These are phyloP conservation scores for Saturnia pavonia DNA, from an alignment of 2,888 invertebrate species.

Conservation along the genomic window DNA sequence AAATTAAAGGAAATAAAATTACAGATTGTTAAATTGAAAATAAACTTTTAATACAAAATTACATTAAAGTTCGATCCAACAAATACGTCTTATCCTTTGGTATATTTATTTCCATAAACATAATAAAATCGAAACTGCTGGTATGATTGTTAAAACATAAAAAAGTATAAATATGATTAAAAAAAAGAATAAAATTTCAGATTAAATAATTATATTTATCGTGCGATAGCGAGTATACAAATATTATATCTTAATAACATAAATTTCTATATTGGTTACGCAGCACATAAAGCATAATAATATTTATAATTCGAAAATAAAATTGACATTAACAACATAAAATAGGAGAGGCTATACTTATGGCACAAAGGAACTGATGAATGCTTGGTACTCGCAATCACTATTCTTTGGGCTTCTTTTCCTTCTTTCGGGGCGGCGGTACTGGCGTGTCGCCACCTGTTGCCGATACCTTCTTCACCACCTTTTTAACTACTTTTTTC, in stretches of 20 bases:
- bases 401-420: constrained; percentile 81
- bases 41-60: constrained; percentile 76
- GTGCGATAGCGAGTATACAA: constrained; percentile 56
- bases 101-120: constrained; percentile 46
- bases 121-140: constrained; percentile 47
- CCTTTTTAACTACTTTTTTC: constrained; percentile 75
- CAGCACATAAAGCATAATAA: constrained; percentile 68
- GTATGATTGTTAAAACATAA: constrained; percentile 48
- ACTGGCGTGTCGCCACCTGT: constrained; percentile 68
- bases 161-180: constrained; percentile 48
- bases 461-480: constrained; percentile 74
- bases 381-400: constrained; percentile 53
- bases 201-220: constrained; percentile 54
- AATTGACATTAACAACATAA: constrained; percentile 58
- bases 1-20: constrained; percentile 23
- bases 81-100: constrained; percentile 70
- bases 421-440: constrained; percentile 80
- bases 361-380: constrained; percentile 75
- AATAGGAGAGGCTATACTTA: constrained; percentile 64
- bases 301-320: constrained; percentile 54
- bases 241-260: constrained; percentile 55
- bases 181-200: constrained; percentile 56
- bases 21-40: constrained; percentile 54
- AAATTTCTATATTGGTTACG: constrained; percentile 47
- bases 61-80: constrained; percentile 63